Evolutionary conservation across 2,888 invertebrate genomes (phyloP), one percentile per base, ranked within the genome.

Genomic region (Patella depressa): DNA sequence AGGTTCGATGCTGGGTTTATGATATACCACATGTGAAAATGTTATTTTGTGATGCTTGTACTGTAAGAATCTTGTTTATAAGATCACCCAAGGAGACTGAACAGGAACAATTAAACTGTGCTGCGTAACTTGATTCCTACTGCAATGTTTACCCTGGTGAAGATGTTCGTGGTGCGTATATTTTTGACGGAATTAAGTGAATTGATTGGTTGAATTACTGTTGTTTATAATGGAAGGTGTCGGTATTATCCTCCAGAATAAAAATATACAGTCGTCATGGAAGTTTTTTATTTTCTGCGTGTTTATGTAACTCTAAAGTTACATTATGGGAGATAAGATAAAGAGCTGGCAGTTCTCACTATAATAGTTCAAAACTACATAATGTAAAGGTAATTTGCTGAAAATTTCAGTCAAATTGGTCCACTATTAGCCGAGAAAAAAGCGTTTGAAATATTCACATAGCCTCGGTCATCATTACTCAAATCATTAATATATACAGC

Each of bases 171-270:
- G 65, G 65, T 65, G 65, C 24, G 65, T 65, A 12, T 65, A 65
- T 65, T 65, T 65, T 65, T 65, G 65, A 65, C 7, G 65, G 65
- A 24, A 65, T 65, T 65, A 65, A 65, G 65, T 65, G 14, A 65
- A 24, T 65, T 65, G 65, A 65, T 65, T 19, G 24, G 19, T 19
- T 19, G 65, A 65, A 19, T 65, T 24, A 12, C 24, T 19, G 19
- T 65, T 65, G 19, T 65, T 65, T 5, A 14, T 24, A 24, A 14
- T 24, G 24, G 65, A 65, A 65, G 65, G 65, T 65, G 65, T 65
- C 65, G 24, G 19, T 24, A 24, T 65, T 65, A 65, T 65, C 24
- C 24, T 11, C 7, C 34, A 5, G 34, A 34, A 34, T 0, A 7
- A 9, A 45, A 45, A 45, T 45, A 45, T 45, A 45, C 45, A 9